Base-by-base conservation (phyloP, 2,797 vertebrate species). In the Chaunax sp. region DNA sequence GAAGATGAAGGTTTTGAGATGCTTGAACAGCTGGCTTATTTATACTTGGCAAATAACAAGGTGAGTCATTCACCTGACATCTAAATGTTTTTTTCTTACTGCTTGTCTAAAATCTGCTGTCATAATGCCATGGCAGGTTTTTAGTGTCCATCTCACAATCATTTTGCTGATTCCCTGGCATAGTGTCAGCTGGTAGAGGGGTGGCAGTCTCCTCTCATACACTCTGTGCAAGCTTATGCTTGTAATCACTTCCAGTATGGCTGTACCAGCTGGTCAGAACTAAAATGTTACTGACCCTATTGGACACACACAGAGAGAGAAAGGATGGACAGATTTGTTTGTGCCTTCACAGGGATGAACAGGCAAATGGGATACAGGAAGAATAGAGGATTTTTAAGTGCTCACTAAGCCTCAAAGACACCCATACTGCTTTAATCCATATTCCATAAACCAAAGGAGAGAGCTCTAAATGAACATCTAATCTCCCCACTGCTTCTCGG, bases 31-130 rank as follows among this genome's bases (percentile, higher is more conserved):
- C 93, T 99, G 90, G 94, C 94, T 75, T 99, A 98, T 90, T 92
- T 99, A 78, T 99, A 99, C 82, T 87, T 99, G 93, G 97, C 97
- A 80, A 98, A 99, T 83, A 99, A 99, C 84, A 96, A 97, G 94
- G 98, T 98, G 86, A 93, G 90, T 85, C 69, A 78, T 25, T 38
- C 14, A 25, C 2, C 26, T 25, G 13, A 53, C 35, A 53, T 44
- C 51, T 7, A 63, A 49, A 40, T 62, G 15, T 64, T 64, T 69
- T 35, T 61, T 43, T 15, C 25, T 75, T 38, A 13, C 2, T 20
- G 14, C 7, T 64, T 26, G 25, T 22, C 26, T 49, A 28, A 40
- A 46, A 62, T 41, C 15, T 54, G 19, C 19, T 64, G 15, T 19
- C 18, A 60, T 8, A 2, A 22, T 54, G 13, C 35, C 23, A 59